Conservation (phyloP, 2,797 vertebrate genomes). For the Scleropages formosus region DNA sequence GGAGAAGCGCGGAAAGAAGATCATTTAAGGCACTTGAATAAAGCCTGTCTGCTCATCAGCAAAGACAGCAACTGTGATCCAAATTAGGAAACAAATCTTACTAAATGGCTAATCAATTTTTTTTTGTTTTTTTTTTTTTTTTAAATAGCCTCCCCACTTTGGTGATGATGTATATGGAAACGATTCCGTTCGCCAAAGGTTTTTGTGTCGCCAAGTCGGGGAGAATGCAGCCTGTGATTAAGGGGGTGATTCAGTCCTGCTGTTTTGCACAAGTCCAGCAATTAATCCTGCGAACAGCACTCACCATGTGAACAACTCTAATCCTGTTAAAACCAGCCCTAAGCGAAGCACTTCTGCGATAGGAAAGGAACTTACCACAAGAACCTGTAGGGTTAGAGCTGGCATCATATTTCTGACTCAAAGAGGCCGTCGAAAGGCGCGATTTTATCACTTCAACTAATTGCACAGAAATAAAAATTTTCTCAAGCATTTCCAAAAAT, state of each 20-base stretch:
- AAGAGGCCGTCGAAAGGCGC: neutral
- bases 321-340: too few species aligned
- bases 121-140: too few species aligned
- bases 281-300: neutral
- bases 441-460: neutral
- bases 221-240: neutral
- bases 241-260: neutral
- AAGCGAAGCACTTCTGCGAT: neutral
- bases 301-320: neutral
- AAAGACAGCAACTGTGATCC: neutral
- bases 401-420: neutral
- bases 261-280: neutral
- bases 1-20: neutral
- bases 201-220: neutral
- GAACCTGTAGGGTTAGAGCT: neutral
- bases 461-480: too few species aligned
- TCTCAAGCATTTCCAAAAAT: too few species aligned
- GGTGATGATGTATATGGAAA: neutral
- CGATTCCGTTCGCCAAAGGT: neutral
- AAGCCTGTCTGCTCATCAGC: neutral
- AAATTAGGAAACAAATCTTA: constrained; percentile 12
- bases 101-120: constrained; percentile 12
- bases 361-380: neutral
- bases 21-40: neutral
- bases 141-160: neutral